phyloP scores from a whole-genome alignment of 2,113 vertebrate species.

The Catharus fuscescens region DNA sequence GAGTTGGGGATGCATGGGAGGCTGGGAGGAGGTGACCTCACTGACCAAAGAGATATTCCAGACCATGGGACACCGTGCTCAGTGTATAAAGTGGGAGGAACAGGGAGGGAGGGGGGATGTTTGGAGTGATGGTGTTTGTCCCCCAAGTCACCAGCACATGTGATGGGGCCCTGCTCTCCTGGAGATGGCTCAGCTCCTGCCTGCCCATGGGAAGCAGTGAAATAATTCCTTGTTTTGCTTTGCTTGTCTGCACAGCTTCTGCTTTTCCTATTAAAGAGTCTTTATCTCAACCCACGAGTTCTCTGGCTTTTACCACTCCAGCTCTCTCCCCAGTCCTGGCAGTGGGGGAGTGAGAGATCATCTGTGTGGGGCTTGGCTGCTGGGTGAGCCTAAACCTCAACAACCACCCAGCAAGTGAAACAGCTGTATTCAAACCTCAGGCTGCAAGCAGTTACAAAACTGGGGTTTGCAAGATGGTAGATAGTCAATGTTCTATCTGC shows the following conservation, averaged over 20 bases:
- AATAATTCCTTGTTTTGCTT: neutral
- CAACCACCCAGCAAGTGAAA: neutral
- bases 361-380: neutral
- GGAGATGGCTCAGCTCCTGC: neutral
- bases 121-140: neutral
- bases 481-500: neutral
- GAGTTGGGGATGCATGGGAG: too few species aligned
- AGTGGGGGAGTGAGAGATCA: neutral
- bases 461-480: neutral
- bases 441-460: neutral
- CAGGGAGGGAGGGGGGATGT: too few species aligned
- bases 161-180: neutral
- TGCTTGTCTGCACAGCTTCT: neutral
- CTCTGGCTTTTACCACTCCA: neutral
- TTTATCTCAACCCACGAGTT: neutral
- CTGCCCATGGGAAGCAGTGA: neutral
- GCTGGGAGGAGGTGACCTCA: neutral
- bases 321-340: neutral
- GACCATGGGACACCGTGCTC: neutral
- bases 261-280: neutral
- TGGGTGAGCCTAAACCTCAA: neutral
- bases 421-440: neutral
- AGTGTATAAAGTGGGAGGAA: neutral
- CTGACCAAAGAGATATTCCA: neutral
- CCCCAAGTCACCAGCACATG: rapidly evolving